Evolutionary conservation across 2,797 vertebrate genomes (phyloP).

Genomic region (Glossophaga mutica): DNA sequence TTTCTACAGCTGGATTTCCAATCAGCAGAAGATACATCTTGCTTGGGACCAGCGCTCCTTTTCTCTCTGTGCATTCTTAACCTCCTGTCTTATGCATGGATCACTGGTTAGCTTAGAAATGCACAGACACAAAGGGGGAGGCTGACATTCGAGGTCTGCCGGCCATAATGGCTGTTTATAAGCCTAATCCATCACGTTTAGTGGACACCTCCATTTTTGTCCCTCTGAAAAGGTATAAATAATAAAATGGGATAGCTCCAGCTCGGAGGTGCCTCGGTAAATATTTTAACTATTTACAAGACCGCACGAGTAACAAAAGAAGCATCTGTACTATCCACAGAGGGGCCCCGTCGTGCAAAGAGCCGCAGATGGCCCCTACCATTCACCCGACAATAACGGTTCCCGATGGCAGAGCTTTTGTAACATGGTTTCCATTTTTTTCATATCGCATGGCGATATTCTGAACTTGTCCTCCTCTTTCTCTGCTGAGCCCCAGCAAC

Average conservation of each 20-base stretch:
- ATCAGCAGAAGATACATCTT: slow-evolving; percentile 95
- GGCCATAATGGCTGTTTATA: slow-evolving; percentile 99
- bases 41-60: slow-evolving; percentile 92
- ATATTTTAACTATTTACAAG: slow-evolving; percentile 99
- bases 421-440: slow-evolving; percentile 68
- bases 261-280: slow-evolving; percentile 92
- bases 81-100: slow-evolving; percentile 97
- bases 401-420: slow-evolving; percentile 74
- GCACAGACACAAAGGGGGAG: slow-evolving; percentile 94
- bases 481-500: neutral
- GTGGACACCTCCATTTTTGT: slow-evolving; percentile 99
- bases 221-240: slow-evolving; percentile 99
- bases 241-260: slow-evolving; percentile 90
- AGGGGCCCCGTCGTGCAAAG: slow-evolving; percentile 84
- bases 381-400: slow-evolving; percentile 84
- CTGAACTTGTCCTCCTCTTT: slow-evolving; percentile 43
- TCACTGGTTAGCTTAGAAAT: slow-evolving; percentile 99
- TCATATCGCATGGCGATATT: slow-evolving; percentile 65
- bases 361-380: slow-evolving; percentile 93
- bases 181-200: slow-evolving; percentile 99
- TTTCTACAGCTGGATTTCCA: slow-evolving; percentile 96
- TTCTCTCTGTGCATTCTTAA: slow-evolving; percentile 92
- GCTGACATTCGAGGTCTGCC: slow-evolving; percentile 97
- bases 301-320: slow-evolving; percentile 94
- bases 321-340: slow-evolving; percentile 94